Evolutionary conservation across 1,140 invertebrate species (phyloP), one percentile per base, ranked within the genome.

Genomic region (Mya arenaria): DNA sequence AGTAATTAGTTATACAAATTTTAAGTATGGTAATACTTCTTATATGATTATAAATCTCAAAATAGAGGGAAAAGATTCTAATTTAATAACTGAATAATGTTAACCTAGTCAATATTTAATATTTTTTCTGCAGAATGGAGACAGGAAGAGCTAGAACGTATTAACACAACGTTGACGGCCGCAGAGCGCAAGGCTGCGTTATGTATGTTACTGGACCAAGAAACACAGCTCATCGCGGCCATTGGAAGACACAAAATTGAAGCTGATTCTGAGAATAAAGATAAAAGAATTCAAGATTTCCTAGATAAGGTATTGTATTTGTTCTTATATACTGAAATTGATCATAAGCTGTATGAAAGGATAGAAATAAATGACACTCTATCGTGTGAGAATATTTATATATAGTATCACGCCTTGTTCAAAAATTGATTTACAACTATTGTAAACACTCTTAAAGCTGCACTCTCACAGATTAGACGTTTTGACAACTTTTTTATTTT

Each of bases 121-220:
- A 37, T 68, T 19, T 44, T 82, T 55, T 82, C 32, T 80, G 81
- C 82, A 93, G 92, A 92, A 85, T 93, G 92, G 92, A 79, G 91
- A 37, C 77, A 89, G 41, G 92, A 93, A 78, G 92, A 93, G 84
- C 60, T 92, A 28, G 89, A 90, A 48, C 82, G 90, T 37, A 93
- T 93, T 23, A 90, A 93, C 77, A 68, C 66, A 0, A 89, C 85
- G 0, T 78, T 91, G 62, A 86, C 82, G 37, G 92, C 90, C 32
- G 92, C 92, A 10, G 92, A 93, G 66, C 77, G 91, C 19, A 93
- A 93, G 74, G 93, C 93, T 23, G 92, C 92, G 0, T 66, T 93
- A 19, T 93, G 90, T 79, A 90, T 92, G 89, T 78, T 93, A 30
- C 71, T 93, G 41, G 92, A 93, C n/a, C 91, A 93, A 79, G 92